These are phyloP conservation scores for Aphelenchoides avenae DNA, from an alignment of 1,140 invertebrate genomes.

Conservation along the genomic window DNA sequence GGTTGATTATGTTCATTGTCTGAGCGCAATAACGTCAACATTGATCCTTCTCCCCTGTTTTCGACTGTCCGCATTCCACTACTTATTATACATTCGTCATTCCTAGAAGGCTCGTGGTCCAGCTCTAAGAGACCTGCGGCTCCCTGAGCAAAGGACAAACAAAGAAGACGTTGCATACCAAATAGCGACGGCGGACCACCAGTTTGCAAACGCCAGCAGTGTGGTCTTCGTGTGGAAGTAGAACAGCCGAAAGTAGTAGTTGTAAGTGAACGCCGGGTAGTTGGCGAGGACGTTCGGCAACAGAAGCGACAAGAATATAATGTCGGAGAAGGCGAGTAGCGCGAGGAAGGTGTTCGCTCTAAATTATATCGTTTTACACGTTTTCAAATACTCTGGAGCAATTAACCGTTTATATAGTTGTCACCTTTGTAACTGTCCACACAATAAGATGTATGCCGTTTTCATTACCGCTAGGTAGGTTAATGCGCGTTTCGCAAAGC, in stretches of 20 bases:
- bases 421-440: no score
- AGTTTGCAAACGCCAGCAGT: slow-evolving; percentile 51
- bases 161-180: no score
- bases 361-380: no score
- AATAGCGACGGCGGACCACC: slow-evolving; percentile 57
- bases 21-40: no score
- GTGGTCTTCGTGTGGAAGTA: slow-evolving; percentile 54
- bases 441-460: slow-evolving; percentile 24
- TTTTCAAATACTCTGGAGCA: slow-evolving; percentile 15
- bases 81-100: no score
- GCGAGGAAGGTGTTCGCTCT: slow-evolving; percentile 55
- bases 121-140: neutral
- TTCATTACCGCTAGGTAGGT: no score
- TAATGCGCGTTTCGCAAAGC: no score
- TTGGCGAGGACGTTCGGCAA: slow-evolving; percentile 56
- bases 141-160: neutral
- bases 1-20: no score
- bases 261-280: slow-evolving; percentile 45
- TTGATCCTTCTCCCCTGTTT: no score
- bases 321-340: slow-evolving; percentile 51
- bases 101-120: no score
- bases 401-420: no score
- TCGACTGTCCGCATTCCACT: no score
- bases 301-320: slow-evolving; percentile 46
- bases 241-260: slow-evolving; percentile 49